These are phyloP conservation scores for Sakesphorus luctuosus DNA, from an alignment of 2,113 vertebrate species.

Conservation along the genomic window DNA sequence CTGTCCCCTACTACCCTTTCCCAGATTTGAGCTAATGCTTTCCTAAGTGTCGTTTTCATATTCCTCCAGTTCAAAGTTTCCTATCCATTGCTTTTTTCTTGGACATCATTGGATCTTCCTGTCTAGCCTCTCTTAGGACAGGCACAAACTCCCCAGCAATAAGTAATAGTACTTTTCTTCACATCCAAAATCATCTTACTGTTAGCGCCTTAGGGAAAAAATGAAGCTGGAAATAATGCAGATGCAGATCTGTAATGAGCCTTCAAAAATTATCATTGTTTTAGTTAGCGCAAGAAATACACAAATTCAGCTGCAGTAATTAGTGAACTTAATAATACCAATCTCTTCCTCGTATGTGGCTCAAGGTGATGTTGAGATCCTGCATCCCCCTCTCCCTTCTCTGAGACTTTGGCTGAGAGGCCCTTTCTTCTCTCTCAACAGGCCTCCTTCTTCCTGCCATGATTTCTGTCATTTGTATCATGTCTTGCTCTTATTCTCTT, in stretches of 20 bases:
- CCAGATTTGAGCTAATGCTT: background rate
- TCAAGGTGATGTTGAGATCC: background rate
- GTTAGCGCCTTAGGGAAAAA: background rate
- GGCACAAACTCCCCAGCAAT: background rate
- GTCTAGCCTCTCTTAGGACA: background rate
- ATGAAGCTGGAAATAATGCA: background rate
- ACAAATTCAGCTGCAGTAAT: background rate
- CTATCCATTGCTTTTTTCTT: background rate
- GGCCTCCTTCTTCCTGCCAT: background rate
- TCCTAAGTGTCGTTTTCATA: background rate
- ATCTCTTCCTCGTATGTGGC: background rate
- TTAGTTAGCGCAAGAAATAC: background rate
- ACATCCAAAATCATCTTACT: background rate
- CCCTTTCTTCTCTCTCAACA: background rate
- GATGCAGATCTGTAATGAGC: background rate
- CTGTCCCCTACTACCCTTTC: background rate
- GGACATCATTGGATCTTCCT: background rate
- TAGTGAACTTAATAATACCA: background rate
- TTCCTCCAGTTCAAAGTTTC: background rate
- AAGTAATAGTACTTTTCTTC: background rate
- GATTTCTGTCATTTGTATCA: background rate
- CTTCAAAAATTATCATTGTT: background rate
- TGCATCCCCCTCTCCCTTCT: background rate
- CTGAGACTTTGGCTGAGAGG: background rate
- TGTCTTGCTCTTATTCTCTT: background rate